These are phyloP conservation scores for Nomada flava DNA, from an alignment of 2,888 invertebrate species.

Conservation along the genomic window DNA sequence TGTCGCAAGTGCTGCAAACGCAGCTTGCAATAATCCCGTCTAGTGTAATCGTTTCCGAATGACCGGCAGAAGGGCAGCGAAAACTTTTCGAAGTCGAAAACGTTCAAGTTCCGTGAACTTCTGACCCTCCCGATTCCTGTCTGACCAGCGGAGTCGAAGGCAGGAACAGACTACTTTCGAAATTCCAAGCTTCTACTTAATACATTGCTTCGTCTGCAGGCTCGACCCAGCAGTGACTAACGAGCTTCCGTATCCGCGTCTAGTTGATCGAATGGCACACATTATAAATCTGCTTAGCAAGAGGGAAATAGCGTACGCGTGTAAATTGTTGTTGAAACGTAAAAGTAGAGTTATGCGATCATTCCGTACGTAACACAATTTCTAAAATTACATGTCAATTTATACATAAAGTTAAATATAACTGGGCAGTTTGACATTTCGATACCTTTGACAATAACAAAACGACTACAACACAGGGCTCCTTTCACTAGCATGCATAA, in stretches of 20 bases:
- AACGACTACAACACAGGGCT: too few species aligned
- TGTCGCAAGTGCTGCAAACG: constrained; percentile 45
- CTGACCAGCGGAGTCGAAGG: constrained; percentile 36
- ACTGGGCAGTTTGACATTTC: too few species aligned
- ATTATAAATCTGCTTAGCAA: constrained; percentile 47
- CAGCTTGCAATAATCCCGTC: constrained; percentile 47
- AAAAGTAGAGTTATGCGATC: too few species aligned
- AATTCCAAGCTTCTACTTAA: constrained; percentile 56
- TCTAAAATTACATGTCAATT: too few species aligned
- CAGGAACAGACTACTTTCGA: constrained; percentile 47
- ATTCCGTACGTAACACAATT: too few species aligned
- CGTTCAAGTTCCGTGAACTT: constrained; percentile 58
- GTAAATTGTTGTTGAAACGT: constrained; percentile 16
- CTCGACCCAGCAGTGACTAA: constrained; percentile 39
- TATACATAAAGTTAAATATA: too few species aligned
- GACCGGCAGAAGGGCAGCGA: constrained; percentile 31
- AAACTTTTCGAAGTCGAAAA: constrained; percentile 58
- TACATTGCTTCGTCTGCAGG: constrained; percentile 47
- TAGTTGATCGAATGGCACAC: constrained; percentile 5
- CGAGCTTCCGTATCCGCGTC: constrained; percentile 30
- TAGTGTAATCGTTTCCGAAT: constrained; percentile 47
- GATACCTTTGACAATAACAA: too few species aligned
- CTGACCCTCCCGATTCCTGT: constrained; percentile 43
- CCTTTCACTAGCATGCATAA: too few species aligned
- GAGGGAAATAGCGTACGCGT: constrained; percentile 25